Conservation (phyloP, 2,797 vertebrate species). For the Danio tinwini region DNA sequence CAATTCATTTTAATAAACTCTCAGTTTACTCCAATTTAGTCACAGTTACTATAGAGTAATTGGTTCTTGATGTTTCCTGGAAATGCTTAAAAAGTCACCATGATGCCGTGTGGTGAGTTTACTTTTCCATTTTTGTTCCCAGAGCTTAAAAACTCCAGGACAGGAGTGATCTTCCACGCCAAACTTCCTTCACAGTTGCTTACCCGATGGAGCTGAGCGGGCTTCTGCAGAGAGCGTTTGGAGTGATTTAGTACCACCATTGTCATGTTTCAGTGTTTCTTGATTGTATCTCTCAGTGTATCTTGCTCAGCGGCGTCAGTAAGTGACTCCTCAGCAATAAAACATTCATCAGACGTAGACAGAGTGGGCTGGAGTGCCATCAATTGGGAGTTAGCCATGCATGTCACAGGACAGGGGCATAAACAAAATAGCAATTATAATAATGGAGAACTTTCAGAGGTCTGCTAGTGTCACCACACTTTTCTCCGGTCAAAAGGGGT, state of each 20-base stretch:
- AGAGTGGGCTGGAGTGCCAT: conserved; percentile 40
- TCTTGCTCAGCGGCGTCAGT: conserved; percentile 42
- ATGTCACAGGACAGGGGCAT: conserved; percentile 52
- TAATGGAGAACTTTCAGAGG: conserved; percentile 53
- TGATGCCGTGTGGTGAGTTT: conserved; percentile 16
- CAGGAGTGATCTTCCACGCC: conserved; percentile 1
- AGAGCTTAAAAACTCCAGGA: conserved; percentile 30
- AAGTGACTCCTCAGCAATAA: conserved; percentile 44
- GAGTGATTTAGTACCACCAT: conserved; percentile 51
- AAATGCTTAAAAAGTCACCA: not conserved
- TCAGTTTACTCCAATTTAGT: too few species aligned
- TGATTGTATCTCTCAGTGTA: conserved; percentile 52
- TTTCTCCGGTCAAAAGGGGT: conserved; percentile 24
- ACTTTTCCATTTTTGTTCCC: conserved; percentile 25
- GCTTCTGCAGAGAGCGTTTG: conserved; percentile 48
- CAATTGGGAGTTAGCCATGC: conserved; percentile 55
- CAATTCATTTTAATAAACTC: too few species aligned
- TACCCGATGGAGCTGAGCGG: conserved; percentile 49
- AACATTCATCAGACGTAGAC: conserved; percentile 59
- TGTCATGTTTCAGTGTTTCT: conserved; percentile 52
- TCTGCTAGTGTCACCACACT: conserved; percentile 24
- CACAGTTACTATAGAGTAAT: too few species aligned
- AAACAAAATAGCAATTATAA: conserved; percentile 59
- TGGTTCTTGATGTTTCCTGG: too few species aligned
- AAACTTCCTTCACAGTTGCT: conserved; percentile 53